These are phyloP conservation scores for Equus przewalskii DNA, from an alignment of 2,113 vertebrate genomes.

Conservation along the genomic window DNA sequence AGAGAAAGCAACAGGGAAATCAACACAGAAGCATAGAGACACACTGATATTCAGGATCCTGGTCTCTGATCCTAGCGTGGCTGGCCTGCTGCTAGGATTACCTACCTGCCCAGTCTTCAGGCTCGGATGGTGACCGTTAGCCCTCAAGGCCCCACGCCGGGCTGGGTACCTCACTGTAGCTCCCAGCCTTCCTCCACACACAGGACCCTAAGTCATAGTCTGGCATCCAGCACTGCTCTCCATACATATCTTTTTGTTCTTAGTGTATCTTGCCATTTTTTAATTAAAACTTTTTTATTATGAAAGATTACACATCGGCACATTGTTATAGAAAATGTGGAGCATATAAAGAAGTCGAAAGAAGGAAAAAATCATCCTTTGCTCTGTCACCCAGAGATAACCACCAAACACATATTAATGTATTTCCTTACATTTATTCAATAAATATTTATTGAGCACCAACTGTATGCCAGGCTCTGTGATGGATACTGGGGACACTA, in stretches of 20 bases:
- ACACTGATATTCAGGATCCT: background rate
- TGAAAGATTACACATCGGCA: background rate
- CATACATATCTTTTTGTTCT: background rate
- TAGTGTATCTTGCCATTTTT: background rate
- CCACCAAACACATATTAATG: background rate
- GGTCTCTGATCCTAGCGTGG: background rate
- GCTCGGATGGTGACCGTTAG: background rate
- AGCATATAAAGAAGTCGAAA: background rate
- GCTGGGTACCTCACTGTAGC: background rate
- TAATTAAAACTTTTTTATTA: background rate
- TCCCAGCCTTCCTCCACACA: background rate
- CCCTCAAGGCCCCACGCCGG: background rate
- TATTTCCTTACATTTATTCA: conserved; percentile 1
- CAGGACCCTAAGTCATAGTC: background rate
- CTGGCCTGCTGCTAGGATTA: background rate
- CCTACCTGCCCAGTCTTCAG: background rate
- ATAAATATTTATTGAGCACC: background rate
- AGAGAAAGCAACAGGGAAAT: background rate
- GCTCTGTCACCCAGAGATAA: background rate
- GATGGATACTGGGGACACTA: background rate
- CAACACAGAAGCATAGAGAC: background rate
- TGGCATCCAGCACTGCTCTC: background rate
- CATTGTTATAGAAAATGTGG: background rate
- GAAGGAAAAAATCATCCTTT: background rate
- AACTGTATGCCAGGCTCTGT: background rate